Percentiles rank a stretch among this genome's conserved stretches.
phyloP scores from a whole-genome alignment of 2,888 invertebrate genomes.

The Cataglyphis cursor region DNA sequence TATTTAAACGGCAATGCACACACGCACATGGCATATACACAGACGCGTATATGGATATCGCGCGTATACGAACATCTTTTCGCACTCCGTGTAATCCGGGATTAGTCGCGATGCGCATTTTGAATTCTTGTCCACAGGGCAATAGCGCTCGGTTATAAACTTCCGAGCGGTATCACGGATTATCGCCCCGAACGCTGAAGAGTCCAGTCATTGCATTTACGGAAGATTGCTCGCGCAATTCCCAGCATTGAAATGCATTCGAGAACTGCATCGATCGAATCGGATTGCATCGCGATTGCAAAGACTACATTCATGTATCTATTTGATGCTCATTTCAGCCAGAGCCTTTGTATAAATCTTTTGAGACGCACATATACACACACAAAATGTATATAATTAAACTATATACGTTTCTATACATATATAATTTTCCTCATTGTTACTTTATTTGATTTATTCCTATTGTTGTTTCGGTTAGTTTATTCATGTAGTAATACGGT shows the following conservation, averaged over 20 bases:
- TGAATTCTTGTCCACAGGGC: conserved; percentile 37
- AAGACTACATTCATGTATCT: background rate
- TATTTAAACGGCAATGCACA: conserved; percentile 37
- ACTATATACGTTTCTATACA: background rate
- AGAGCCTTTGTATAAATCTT: too few species aligned
- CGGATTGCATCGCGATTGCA: background rate
- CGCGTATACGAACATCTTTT: conserved; percentile 40
- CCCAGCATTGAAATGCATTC: background rate
- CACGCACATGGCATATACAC: background rate
- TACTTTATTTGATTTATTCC: background rate
- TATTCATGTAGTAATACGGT: background rate
- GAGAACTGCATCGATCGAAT: conserved; percentile 15
- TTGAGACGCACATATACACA: background rate
- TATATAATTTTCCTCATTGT: background rate
- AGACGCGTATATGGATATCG: conserved; percentile 11
- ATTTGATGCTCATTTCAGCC: background rate
- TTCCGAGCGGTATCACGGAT: conserved; percentile 40
- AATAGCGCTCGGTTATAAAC: conserved; percentile 42
- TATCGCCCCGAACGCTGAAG: conserved; percentile 42
- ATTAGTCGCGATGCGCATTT: conserved; percentile 50
- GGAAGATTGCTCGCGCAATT: background rate
- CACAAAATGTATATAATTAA: background rate
- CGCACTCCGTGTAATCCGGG: conserved; percentile 50
- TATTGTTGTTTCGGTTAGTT: background rate
- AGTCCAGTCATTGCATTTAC: conserved; percentile 37